Evolutionary conservation across 1,140 invertebrate genomes (phyloP).

Genomic region (Tetramorium simillimum): DNA sequence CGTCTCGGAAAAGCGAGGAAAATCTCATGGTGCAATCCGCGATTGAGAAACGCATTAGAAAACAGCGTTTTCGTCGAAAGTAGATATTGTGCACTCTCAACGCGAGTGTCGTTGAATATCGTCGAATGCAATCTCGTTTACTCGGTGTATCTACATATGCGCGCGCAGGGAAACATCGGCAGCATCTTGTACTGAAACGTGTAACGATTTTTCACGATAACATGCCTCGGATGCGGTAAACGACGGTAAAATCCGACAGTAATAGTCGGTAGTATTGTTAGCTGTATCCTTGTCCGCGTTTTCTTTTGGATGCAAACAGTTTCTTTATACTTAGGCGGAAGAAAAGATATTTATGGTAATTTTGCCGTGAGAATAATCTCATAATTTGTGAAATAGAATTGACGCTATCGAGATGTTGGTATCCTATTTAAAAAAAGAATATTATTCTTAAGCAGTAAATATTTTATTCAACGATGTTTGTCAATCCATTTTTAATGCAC

Average conservation of each 20-base stretch:
- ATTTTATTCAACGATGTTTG: neutral
- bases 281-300: neutral
- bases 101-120: neutral
- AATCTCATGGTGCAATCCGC: neutral
- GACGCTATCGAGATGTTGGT: neutral
- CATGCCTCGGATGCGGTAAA: neutral
- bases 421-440: neutral
- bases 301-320: neutral
- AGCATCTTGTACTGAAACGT: conserved; percentile 6
- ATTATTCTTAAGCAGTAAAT: neutral
- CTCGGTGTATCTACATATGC: neutral
- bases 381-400: neutral
- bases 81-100: neutral
- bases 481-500: neutral
- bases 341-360: neutral
- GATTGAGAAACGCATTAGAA: neutral
- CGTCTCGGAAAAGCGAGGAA: neutral
- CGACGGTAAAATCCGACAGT: neutral
- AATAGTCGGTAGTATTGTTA: neutral
- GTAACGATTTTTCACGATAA: conserved; percentile 33
- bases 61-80: neutral
- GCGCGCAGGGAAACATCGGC: neutral
- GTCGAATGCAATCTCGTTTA: neutral
- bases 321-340: neutral
- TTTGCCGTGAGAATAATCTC: neutral